Base-by-base conservation (phyloP, 1,140 invertebrate genomes). In the Nixonia krombeini region DNA sequence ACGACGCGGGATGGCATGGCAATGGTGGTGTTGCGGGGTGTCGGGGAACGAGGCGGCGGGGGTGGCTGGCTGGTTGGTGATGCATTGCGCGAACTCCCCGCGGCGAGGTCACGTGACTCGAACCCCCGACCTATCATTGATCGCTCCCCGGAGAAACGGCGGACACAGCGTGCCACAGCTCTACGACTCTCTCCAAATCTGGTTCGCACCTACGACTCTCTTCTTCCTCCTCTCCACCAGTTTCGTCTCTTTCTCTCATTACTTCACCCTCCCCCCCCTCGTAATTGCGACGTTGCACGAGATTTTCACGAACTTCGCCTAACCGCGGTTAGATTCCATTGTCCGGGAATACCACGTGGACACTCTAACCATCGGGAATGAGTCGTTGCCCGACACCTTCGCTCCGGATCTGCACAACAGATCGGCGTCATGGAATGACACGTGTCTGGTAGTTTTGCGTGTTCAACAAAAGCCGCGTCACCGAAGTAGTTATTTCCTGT, bases 11-110 rank as follows among this genome's bases (percentile, higher is more conserved):
- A 64, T 66, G 52, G 65, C 66, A 65, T 70, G 62, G 61, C 49
- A 57, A 68, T 62, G 53, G 55, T 62, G 56, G 67, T 71, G 52
- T 72, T 69, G 64, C 63, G 69, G 65, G 67, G 68, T 70, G 69
- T 70, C 33, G 59, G 50, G 58, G 61, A 52, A 61, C 50, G 61
- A 59, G 47, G 51, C 44, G 51, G 10, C 1, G 15, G 42, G 41
- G 17, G 25, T 40, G 29, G 56, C 70, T 77, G 76, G 74, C 77
- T 80, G 79, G 81, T 80, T 84, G 79, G 79, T 81, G 82, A 84
- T 84, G 82, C 82, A 84, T 84, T 83, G 82, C 81, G 82, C 81
- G 81, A 82, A 81, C 81, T 82, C 80, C 82, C 77, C 80, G 77
- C 76, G 76, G 76, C 75, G 72, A 74, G 80, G 76, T 84, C 80